These are phyloP conservation scores for Antheraea mylitta DNA, from an alignment of 1,140 invertebrate species.

Conservation along the genomic window DNA sequence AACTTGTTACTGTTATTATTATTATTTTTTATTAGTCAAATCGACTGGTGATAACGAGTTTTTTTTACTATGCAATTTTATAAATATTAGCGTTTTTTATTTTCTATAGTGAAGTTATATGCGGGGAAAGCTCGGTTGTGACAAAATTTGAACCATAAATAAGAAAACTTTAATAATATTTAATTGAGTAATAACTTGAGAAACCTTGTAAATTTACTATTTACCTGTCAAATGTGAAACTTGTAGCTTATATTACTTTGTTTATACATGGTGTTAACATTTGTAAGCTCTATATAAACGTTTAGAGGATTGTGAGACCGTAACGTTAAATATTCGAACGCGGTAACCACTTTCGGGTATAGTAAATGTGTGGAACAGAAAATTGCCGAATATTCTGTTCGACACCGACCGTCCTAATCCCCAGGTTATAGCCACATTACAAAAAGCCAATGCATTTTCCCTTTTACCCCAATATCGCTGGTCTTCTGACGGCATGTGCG, in stretches of 20 bases:
- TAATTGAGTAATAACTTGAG: background rate
- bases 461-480: conserved; percentile 60
- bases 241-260: background rate
- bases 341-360: conserved; percentile 35
- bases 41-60: too few relatives aligned
- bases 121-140: background rate
- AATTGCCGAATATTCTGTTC: conserved; percentile 38
- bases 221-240: conserved; percentile 1
- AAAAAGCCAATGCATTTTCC: conserved; percentile 72
- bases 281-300: background rate
- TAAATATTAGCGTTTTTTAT: background rate
- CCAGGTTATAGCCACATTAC: conserved; percentile 66
- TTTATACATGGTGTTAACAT: background rate
- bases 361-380: conserved; percentile 32
- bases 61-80: too few relatives aligned
- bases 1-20: too few relatives aligned
- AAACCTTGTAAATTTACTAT: conserved; percentile 8
- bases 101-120: background rate
- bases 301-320: background rate
- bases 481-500: conserved; percentile 31
- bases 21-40: too few relatives aligned
- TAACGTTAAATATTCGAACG: conserved; percentile 28
- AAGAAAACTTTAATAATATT: background rate
- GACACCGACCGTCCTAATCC: conserved; percentile 42
- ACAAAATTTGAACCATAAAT: background rate